Conservation (phyloP, 2,888 invertebrate species). For the Diaperis boleti region DNA sequence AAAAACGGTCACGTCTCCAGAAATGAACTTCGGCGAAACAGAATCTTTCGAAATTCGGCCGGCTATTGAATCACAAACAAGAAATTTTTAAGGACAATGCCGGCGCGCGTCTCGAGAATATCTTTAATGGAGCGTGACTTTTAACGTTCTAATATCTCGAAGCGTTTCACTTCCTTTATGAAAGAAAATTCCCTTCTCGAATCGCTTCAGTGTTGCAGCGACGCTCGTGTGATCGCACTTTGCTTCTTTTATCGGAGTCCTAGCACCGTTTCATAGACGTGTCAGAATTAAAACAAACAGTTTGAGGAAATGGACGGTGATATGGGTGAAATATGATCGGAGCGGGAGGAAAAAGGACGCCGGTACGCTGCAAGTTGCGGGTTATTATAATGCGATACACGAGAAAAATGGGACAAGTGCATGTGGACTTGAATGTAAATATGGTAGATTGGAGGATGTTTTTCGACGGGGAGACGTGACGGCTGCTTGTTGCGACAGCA, state of each 20-base stretch:
- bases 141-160: conserved; percentile 42
- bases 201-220: conserved; percentile 30
- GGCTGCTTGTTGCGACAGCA: too few species aligned
- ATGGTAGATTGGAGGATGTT: too few species aligned
- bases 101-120: conserved; percentile 34
- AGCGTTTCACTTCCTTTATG: conserved; percentile 37
- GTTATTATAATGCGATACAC: too few species aligned
- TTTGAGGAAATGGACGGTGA: too few species aligned
- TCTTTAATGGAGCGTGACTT: conserved; percentile 44
- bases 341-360: too few species aligned
- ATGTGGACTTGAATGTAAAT: too few species aligned
- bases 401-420: too few species aligned
- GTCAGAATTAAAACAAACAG: too few species aligned
- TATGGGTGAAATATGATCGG: too few species aligned
- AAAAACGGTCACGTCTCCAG: conserved; percentile 12
- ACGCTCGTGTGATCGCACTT: conserved; percentile 39
- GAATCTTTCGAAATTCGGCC: conserved; percentile 1
- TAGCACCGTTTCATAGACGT: too few species aligned
- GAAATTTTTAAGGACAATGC: conserved; percentile 38
- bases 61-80: conserved; percentile 40
- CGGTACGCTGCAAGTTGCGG: too few species aligned
- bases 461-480: too few species aligned
- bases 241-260: conserved; percentile 36
- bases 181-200: conserved; percentile 29
- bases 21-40: conserved; percentile 3